Evolutionary conservation across 2,888 invertebrate genomes (phyloP).

Genomic region (Thumatha senex): DNA sequence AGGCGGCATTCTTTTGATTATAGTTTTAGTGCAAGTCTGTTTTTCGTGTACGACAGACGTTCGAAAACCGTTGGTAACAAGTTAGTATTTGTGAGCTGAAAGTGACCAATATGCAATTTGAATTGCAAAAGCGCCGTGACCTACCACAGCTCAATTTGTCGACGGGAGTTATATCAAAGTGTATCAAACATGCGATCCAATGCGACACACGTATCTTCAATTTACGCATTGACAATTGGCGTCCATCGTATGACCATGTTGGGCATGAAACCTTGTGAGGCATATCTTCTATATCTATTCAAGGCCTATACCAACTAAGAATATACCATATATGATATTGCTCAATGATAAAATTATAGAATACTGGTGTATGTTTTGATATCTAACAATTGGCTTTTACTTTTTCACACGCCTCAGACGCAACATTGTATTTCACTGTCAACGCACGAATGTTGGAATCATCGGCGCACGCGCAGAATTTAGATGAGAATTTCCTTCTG

Average conservation of each 20-base stretch:
- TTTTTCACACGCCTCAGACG: conserved; percentile 75
- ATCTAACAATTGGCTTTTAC: conserved; percentile 57
- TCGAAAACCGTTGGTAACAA: conserved; percentile 28
- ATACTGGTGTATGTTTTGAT: conserved; percentile 4
- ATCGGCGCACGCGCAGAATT: conserved; percentile 75
- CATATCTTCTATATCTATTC: conserved; percentile 4
- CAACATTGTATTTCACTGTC: conserved; percentile 70
- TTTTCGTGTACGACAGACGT: conserved; percentile 64
- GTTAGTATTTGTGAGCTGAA: conserved; percentile 41
- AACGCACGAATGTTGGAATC: conserved; percentile 74
- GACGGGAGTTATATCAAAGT: conserved; percentile 58
- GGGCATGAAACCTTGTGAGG: conserved; percentile 12
- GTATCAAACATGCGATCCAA: conserved; percentile 52
- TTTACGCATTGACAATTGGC: conserved; percentile 54
- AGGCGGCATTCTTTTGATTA: conserved; percentile 69
- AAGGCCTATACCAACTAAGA: background rate
- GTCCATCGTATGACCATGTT: conserved; percentile 27
- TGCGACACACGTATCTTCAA: conserved; percentile 71
- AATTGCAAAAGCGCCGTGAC: conserved; percentile 58
- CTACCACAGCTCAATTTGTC: conserved; percentile 67
- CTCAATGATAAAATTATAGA: conserved; percentile 16
- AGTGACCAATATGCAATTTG: conserved; percentile 50
- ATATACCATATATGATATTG: conserved; percentile 13
- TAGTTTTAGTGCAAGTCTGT: conserved; percentile 60
- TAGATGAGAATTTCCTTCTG: conserved; percentile 77